Conservation (phyloP, 1,140 invertebrate genomes). For the Penaeus japonicus region DNA sequence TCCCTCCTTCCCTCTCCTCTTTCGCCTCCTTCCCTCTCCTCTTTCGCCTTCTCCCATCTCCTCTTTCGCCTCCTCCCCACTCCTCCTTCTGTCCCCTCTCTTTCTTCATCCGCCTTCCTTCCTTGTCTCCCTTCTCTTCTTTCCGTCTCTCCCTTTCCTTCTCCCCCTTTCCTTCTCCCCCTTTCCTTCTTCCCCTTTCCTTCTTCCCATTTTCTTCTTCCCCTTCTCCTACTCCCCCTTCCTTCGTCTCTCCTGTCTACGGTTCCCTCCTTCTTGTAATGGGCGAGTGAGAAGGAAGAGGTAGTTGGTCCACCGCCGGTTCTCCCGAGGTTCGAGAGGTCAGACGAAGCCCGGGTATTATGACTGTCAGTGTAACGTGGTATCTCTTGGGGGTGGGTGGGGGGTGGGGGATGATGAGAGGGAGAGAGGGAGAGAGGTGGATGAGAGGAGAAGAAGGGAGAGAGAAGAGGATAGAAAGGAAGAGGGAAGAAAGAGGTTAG, state of each 20-base stretch:
- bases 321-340: no score
- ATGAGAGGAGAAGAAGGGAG: no score
- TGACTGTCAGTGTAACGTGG: no score
- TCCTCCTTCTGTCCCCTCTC: neutral
- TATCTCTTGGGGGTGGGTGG: no score
- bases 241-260: no score
- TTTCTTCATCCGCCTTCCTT: neutral
- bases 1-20: neutral
- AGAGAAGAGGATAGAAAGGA: no score
- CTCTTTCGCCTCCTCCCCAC: no score
- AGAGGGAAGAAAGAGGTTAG: neutral
- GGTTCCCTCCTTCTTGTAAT: no score
- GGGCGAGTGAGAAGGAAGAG: no score
- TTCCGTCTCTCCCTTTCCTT: neutral
- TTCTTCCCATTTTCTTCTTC: neutral
- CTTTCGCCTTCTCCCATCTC: neutral
- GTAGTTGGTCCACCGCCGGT: no score
- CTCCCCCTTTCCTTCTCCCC: neutral
- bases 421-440: neutral
- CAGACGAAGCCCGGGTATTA: no score
- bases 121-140: neutral
- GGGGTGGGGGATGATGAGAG: neutral
- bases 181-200: neutral
- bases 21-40: neutral
- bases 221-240: neutral